Base-by-base conservation (phyloP, 2,113 vertebrate genomes). In the Pollachius pollachius region DNA sequence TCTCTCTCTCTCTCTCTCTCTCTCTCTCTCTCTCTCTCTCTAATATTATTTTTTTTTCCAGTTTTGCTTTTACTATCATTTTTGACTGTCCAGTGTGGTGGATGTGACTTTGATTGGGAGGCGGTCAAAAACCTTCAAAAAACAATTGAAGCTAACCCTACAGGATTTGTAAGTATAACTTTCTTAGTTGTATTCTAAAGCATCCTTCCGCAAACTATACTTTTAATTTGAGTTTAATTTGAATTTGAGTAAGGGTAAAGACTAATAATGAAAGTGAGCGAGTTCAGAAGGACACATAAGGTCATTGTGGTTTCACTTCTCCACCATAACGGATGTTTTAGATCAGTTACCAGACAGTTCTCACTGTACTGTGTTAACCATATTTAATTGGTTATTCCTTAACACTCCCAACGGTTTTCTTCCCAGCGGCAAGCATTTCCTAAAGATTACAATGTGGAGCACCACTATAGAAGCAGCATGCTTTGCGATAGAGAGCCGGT, bases 1-100 rank as follows among this genome's bases (percentile, higher is more conserved):
- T 12, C 57, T 70, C 17, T 68, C 23, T 77, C 65, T 77, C 62
- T 61, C 72, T 64, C 48, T 16, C 18, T 34, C 30, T 3, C 69
- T 58, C 64, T 71, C 9, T 57, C 73, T 78, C 72, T 75, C 71
- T 75, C 41, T 71, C 30, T 59, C 15, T 73, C 52, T 79, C 57
- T 62, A n/a, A 77, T 8, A 13, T 9, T 13, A 1, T 21, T 65
- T 25, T 73, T 62, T 17, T 64, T 0, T n/a, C 54, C 80, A 92
- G 91, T 87, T 81, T 74, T 92, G 64, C 73, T 92, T 67, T 86
- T 93, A 82, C 83, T 93, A 84, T 92, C 81, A 76, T 72, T 90
- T 64, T 79, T 86, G 78, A 89, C 82, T 71, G 85, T 89, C 82
- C 85, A 71, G 78, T 91, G 88, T 81, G 84, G 80, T 79, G 89